phyloP scores from a whole-genome alignment of 2,888 invertebrate species.

The Notocelia uddmanniana region DNA sequence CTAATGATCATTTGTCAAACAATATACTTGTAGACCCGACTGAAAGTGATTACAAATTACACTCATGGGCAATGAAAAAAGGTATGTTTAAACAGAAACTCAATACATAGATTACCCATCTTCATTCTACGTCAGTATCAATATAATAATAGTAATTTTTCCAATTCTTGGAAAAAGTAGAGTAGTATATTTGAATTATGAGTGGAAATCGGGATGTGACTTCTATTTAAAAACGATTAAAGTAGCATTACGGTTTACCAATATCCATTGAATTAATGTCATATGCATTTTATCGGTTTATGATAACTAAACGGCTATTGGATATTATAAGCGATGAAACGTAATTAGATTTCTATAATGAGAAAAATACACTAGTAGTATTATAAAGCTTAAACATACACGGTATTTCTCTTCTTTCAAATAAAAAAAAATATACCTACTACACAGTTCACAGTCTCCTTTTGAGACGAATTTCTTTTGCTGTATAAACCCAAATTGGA shows the following conservation, averaged over 20 bases:
- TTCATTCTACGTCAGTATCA: neutral
- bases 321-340: neutral
- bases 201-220: conserved; percentile 12
- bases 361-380: neutral
- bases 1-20: too few relatives aligned
- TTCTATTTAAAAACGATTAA: conserved; percentile 10
- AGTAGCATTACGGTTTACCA: neutral
- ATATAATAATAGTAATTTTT: neutral
- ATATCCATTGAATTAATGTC: conserved; percentile 6
- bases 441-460: too few relatives aligned
- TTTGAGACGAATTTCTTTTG: too few relatives aligned
- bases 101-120: too few relatives aligned
- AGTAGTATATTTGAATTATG: neutral
- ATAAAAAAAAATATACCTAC: too few relatives aligned
- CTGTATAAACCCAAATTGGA: too few relatives aligned
- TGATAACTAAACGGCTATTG: conserved; percentile 16
- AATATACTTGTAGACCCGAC: too few relatives aligned
- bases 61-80: too few relatives aligned
- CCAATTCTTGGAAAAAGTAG: neutral
- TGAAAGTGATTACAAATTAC: too few relatives aligned
- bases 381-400: neutral
- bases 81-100: too few relatives aligned
- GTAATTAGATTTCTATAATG: conserved; percentile 15
- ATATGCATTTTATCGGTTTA: neutral
- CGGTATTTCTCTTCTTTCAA: too few relatives aligned